Base-by-base conservation (phyloP, 1,140 invertebrate species). In the Drosophila kikkawai region DNA sequence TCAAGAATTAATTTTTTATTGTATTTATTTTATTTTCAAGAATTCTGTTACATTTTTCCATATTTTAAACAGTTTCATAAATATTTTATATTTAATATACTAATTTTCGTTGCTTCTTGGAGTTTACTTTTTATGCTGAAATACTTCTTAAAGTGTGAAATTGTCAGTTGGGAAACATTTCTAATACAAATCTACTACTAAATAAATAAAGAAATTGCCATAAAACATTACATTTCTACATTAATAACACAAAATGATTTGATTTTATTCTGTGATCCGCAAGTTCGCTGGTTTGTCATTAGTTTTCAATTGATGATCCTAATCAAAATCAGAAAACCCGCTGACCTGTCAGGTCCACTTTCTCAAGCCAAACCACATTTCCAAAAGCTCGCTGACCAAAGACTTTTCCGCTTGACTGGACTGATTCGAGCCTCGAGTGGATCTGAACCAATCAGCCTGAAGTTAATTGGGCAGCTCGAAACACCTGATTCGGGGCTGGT, bases 391-490 rank as follows among this genome's bases (percentile, higher is more conserved):
- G 65, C 50, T 82, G 71, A 67, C 68, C 44, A 50, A 56, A 69
- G 59, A 37, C 45, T 80, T 66, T 69, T 84, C 45, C 34, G 50
- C 45, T 58, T 69, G 67, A 66, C 75, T 85, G 78, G 60, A 69
- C 71, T 61, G 68, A 83, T 47, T 58, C 55, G 45, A 65, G 58
- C 53, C 58, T 71, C 55, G 77, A 75, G 53, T 59, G 83, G 70
- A 77, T 68, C 63, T 50, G 75, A 22, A 32, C n/a, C 63, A 88
- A 50, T 84, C 61, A 60, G 61, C 69, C 78, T 56, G 55, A 81
- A 75, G 36, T 7, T 75, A 84, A 87, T 87, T 87, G 69, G 77
- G 66, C 53, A 71, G 26, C 36, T 26, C n/a, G 42, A 80, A 87
- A 90, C 84, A 87, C 85, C 85, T 88, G 73, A 80, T 55, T 70